Percentiles rank a stretch among this genome's conserved stretches.
Evolutionary conservation across 2,888 invertebrate genomes (phyloP).

Genomic region (Iphiclides podalirius): DNA sequence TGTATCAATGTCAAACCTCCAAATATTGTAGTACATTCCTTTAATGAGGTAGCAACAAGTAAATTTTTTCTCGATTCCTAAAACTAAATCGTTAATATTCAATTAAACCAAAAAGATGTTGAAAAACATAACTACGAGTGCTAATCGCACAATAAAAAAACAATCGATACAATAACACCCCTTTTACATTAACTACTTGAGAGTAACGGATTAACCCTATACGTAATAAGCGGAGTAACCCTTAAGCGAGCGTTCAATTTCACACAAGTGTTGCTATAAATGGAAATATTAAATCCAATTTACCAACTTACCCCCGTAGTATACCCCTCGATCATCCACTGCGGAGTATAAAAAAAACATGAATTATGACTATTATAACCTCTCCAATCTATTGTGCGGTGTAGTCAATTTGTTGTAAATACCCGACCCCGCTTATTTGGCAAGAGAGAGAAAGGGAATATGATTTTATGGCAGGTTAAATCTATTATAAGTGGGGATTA

Average conservation of each 20-base stretch:
- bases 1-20: too few species aligned
- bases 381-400: constrained; percentile 63
- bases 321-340: constrained; percentile 65
- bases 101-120: too few species aligned
- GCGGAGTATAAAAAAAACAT: constrained; percentile 54
- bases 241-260: constrained; percentile 74
- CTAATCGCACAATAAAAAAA: constrained; percentile 16
- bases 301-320: constrained; percentile 58
- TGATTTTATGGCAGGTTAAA: constrained; percentile 79
- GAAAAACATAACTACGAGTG: too few species aligned
- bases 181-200: constrained; percentile 44
- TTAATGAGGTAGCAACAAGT: too few species aligned
- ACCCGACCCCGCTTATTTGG: constrained; percentile 65
- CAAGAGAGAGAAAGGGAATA: constrained; percentile 60
- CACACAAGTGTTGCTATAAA: constrained; percentile 73
- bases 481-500: constrained; percentile 76
- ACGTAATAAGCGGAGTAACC: constrained; percentile 43
- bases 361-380: constrained; percentile 76
- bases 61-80: too few species aligned
- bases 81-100: too few species aligned
- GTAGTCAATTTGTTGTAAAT: constrained; percentile 67
- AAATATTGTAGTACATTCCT: too few species aligned
- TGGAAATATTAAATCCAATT: constrained; percentile 79
- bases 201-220: constrained; percentile 62
- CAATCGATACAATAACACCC: constrained; percentile 27